These are phyloP conservation scores for Brachyptera risi DNA, from an alignment of 2,888 invertebrate species.

Conservation along the genomic window DNA sequence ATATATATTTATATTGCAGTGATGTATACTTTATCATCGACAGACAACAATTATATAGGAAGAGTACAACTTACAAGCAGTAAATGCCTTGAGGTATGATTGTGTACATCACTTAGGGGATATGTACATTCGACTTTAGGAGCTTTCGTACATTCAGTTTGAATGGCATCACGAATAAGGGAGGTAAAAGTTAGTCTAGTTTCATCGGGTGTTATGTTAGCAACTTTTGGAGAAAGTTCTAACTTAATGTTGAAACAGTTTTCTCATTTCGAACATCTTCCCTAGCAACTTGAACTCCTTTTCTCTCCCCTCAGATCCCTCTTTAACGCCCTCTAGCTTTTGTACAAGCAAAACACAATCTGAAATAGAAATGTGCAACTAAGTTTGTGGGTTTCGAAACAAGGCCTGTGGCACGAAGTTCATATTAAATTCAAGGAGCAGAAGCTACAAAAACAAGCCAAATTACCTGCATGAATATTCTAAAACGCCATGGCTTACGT, in stretches of 20 bases:
- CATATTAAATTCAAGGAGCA: not conserved
- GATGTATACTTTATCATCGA: no score
- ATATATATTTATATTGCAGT: no score
- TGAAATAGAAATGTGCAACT: constrained; percentile 3
- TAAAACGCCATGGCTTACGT: constrained; percentile 1
- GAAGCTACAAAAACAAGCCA: not conserved
- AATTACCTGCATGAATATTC: not conserved
- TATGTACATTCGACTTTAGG: no score
- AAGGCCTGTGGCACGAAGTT: not conserved
- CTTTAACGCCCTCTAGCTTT: not conserved
- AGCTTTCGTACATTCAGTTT: not conserved
- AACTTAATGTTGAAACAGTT: constrained; percentile 17
- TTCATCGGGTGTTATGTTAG: not conserved
- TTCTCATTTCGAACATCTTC: constrained; percentile 20
- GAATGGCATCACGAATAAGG: not conserved
- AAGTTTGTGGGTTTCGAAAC: constrained; percentile 14
- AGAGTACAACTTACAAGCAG: no score
- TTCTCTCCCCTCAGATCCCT: not conserved
- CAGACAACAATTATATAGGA: no score
- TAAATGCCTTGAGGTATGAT: no score
- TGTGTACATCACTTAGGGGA: no score
- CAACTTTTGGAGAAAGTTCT: constrained; percentile 10
- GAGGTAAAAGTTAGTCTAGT: not conserved
- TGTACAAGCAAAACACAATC: not conserved
- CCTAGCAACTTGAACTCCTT: not conserved